These are phyloP conservation scores for Plecturocebus donacophilus DNA, from an alignment of 2,113 vertebrate species.

Conservation along the genomic window DNA sequence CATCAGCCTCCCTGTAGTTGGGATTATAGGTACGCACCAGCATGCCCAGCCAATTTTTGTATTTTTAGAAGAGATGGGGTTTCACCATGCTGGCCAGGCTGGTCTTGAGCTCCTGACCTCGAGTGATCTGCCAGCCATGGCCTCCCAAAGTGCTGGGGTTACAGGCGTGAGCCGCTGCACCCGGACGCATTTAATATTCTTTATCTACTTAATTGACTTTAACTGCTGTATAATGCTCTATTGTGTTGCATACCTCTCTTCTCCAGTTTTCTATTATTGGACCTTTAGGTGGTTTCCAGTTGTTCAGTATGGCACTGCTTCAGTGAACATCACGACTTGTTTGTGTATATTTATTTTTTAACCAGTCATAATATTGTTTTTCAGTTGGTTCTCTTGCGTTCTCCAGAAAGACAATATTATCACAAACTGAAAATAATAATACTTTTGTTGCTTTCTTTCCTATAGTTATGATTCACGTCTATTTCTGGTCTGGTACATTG, in stretches of 20 bases:
- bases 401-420: slow-evolving; percentile 64
- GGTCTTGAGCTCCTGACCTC: too few species aligned
- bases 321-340: not conserved
- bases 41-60: too few species aligned
- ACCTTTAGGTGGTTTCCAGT: not conserved
- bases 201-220: not conserved
- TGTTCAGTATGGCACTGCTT: not conserved
- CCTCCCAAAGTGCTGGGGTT: too few species aligned
- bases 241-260: fast-evolving
- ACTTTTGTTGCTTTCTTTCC: slow-evolving; percentile 28
- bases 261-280: not conserved
- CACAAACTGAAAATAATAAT: not conserved
- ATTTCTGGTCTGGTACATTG: slow-evolving; percentile 21
- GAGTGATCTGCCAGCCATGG: too few species aligned
- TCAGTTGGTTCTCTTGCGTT: slow-evolving; percentile 38
- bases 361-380: slow-evolving; percentile 3
- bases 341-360: not conserved
- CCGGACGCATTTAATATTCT: not conserved
- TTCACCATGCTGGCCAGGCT: too few species aligned
- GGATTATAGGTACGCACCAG: too few species aligned
- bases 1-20: too few species aligned
- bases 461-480: not conserved
- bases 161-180: too few species aligned
- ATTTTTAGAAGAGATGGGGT: too few species aligned
- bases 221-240: not conserved